Base-by-base conservation (phyloP, 2,888 invertebrate species). In the Barypeithes pellucidus region DNA sequence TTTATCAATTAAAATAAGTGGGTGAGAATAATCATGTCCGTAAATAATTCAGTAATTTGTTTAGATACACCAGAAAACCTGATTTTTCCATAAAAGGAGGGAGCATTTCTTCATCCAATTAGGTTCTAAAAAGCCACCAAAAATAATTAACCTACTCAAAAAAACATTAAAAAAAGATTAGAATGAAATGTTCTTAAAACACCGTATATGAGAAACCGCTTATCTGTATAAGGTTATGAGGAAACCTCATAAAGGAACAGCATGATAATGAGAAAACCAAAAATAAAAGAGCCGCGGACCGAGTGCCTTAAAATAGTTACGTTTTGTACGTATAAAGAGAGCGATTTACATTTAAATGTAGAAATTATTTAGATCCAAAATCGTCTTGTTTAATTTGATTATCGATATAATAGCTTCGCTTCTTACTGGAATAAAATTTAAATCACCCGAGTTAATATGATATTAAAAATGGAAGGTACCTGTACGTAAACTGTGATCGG, bases 301-400 rank as follows among this genome's bases (percentile, higher is more conserved):
- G 33, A 47, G 47, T 60, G 67, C 67, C 36, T 60, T 47, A 60
- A 59, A 67, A 67, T 67, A 67, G 60, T 67, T 67, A 67, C 41
- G 50, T 67, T 59, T 57, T 67, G 54, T 59, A 47, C 18, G 36
- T 59, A 45, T 47, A 67, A n/a, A 67, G 47, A 60, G 60, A 60
- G 60, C 45, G 45, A 67, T 67, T 67, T 60, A 59, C 67, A 67
- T 67, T 11, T 59, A 60, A 67, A 67, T 57, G n/a, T 45, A n/a
- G 11, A 16, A 67, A 67, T 67, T 67, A 67, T 67, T 67, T 67
- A 67, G 67, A 67, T 67, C 18, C 33, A 11, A 59, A 67, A 67
- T 14, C 11, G 36, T 47, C 60, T 54, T 67, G 59, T 60, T 54
- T 67, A 67, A 67, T 67, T 67, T 67, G 67, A 67, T 67, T 67